Conservation (phyloP, 2,797 vertebrate genomes). For the Pangasius macronema region DNA sequence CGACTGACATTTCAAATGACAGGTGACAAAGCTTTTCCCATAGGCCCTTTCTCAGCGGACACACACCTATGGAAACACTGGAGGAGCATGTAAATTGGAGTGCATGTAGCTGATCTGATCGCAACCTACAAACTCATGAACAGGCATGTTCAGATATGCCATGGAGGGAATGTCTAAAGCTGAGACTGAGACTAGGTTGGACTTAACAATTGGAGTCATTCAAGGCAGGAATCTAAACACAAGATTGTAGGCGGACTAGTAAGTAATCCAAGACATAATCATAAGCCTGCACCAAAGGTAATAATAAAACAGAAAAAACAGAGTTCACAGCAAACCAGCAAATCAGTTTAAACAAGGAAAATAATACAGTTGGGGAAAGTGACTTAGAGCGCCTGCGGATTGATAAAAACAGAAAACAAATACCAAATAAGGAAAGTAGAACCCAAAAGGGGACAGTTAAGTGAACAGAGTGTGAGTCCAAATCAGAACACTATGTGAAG, state of each 20-base stretch:
- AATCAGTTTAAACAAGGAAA: background rate
- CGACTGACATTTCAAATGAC: background rate
- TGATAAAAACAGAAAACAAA: background rate
- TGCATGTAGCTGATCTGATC: background rate
- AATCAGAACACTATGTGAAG: background rate
- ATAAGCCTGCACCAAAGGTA: background rate
- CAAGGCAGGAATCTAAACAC: background rate
- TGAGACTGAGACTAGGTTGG: background rate
- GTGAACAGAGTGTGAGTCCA: background rate
- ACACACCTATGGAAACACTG: background rate
- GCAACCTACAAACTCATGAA: background rate
- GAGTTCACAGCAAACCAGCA: background rate
- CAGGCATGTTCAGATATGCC: background rate
- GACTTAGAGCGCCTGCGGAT: background rate
- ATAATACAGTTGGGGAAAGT: background rate
- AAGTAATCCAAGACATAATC: background rate
- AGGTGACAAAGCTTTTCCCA: background rate
- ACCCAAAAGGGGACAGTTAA: background rate
- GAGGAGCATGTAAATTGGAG: background rate
- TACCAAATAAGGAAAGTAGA: background rate
- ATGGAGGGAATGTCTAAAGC: background rate
- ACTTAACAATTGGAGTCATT: background rate
- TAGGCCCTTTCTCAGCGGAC: background rate
- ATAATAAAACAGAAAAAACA: background rate
- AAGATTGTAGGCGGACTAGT: background rate